phyloP scores from a whole-genome alignment of 2,797 vertebrate species.

The Melanotaenia pygmaea region DNA sequence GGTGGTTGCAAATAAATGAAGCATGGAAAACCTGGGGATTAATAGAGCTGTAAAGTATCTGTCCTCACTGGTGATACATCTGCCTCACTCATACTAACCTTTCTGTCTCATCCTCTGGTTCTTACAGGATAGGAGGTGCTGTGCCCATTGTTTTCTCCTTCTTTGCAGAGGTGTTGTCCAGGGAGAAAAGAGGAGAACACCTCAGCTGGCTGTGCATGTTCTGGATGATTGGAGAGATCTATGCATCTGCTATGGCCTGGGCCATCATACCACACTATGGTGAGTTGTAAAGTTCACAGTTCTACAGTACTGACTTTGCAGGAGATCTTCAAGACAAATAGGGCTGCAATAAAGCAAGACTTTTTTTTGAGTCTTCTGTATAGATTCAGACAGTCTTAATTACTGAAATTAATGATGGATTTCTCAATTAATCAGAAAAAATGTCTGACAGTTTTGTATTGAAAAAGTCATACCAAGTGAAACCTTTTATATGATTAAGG shows the following conservation, averaged over 20 bases:
- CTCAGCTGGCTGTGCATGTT: conserved; percentile 99
- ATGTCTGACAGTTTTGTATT: not conserved
- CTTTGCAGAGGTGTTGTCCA: conserved; percentile 95
- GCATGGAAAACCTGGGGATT: not conserved
- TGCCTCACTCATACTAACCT: conserved; percentile 8
- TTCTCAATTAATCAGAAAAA: not conserved
- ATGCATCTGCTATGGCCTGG: conserved; percentile 99
- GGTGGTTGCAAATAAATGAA: not conserved
- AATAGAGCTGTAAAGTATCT: not conserved
- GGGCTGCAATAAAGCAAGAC: not conserved
- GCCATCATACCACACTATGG: conserved; percentile 99
- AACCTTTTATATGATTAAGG: conserved; percentile 3
- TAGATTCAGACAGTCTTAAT: not conserved
- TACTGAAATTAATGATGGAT: not conserved
- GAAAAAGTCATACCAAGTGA: not conserved
- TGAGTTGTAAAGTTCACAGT: conserved; percentile 73
- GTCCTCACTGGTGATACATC: not conserved
- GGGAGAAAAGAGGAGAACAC: conserved; percentile 96
- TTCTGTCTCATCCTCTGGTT: conserved; percentile 37
- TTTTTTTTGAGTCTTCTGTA: not conserved
- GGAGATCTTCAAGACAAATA: not conserved
- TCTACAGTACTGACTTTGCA: not conserved
- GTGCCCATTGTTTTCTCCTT: conserved; percentile 97
- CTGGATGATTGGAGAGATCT: conserved; percentile 99
- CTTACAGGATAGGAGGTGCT: conserved; percentile 92